A percentile compares a stretch with the other conserved stretches of the same genome.
Evolutionary conservation across 2,797 vertebrate genomes (phyloP).

Genomic region (Graptemys geographica): DNA sequence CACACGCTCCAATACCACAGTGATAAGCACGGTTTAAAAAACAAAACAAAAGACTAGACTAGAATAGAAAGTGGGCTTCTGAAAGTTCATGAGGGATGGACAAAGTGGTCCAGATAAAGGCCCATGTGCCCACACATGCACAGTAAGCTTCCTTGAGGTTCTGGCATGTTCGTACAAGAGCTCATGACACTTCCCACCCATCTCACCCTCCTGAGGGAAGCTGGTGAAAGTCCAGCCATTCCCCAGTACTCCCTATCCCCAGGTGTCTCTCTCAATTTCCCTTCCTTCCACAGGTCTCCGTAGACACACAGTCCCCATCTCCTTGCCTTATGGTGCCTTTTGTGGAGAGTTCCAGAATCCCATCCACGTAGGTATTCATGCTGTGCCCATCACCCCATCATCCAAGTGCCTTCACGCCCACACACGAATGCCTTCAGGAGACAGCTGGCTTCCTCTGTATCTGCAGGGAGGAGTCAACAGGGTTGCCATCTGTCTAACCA

Average conservation of each 20-base stretch:
- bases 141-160: neutral
- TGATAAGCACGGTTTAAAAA: neutral
- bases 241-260: neutral
- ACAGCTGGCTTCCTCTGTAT: neutral
- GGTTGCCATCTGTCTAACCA: too few relatives aligned
- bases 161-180: neutral
- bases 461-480: neutral
- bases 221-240: neutral
- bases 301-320: neutral
- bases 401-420: neutral
- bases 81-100: neutral
- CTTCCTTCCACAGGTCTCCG: neutral
- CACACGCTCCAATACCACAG: accelerated
- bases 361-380: too few relatives aligned
- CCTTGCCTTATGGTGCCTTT: neutral
- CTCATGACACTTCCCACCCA: neutral
- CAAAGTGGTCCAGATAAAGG: neutral
- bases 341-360: neutral
- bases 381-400: neutral
- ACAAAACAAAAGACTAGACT: neutral
- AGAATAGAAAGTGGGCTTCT: neutral
- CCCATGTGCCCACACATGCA: neutral
- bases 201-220: neutral
- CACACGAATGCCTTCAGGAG: neutral
- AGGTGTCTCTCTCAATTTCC: too few relatives aligned